Evolutionary conservation across 2,888 invertebrate genomes (phyloP), one percentile per base, ranked within the genome.

Genomic region (Zaprionus lineosus): DNA sequence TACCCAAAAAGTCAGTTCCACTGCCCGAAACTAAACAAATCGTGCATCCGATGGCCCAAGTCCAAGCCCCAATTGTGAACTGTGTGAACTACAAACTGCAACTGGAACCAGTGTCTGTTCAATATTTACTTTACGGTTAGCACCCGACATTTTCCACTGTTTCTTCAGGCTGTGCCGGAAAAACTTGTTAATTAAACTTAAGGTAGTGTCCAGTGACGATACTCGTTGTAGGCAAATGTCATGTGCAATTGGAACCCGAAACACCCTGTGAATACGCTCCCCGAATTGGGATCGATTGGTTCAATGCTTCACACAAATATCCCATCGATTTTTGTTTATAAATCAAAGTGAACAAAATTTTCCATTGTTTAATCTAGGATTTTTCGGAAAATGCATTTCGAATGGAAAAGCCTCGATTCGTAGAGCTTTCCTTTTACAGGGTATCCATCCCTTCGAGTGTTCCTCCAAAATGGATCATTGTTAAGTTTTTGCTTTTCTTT

Each of bases 141-240:
- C 72, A 40, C 21, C 34, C 52, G 53, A 18, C 71, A 65, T 76
- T 72, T 84, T 77, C 52, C 78, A 47, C 67, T 46, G 56, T 56
- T 56, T 41, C 21, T 6, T 43, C 28, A 15, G 48, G 21, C 44
- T 11, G 47, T 4, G 51, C 63, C 40, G 44, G 53, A 60, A 73
- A 73, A 77, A 79, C 79, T 84, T 84, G 79, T 84, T 79, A 79
- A 79, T 79, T 79, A 81, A 68, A 67, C 65, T 68, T 46, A 47
- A 72, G 62, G 34, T 44, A 21, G 43, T 52, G 44, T 53, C 19
- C 8, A 44, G 63, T 59, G 51, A 51, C 31, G 53, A 39, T 34
- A 29, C 51, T 44, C 60, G 51, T 53, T n/a, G 74, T 58, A 69
- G 47, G 55, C 73, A 79, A 81, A 75, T 74, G 68, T 71, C 68